phyloP scores from a whole-genome alignment of 2,113 vertebrate genomes.

The Caracal caracal region DNA sequence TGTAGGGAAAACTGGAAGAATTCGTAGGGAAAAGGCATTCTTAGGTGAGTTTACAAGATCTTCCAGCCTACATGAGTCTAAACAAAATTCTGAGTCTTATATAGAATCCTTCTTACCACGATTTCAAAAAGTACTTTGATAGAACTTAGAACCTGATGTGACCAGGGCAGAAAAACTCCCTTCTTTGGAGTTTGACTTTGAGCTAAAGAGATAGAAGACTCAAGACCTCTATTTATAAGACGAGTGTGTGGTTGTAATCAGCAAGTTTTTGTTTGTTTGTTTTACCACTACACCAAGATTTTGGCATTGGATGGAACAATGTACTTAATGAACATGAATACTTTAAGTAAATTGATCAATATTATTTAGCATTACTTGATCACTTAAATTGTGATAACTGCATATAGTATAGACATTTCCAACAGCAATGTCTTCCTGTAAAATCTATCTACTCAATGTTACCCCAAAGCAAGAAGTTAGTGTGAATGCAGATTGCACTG shows the following conservation, averaged over 20 bases:
- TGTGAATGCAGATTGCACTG: not conserved
- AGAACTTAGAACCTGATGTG: not conserved
- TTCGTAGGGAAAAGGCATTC: not conserved
- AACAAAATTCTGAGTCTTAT: not conserved
- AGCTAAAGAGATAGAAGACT: not conserved
- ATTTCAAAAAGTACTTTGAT: not conserved
- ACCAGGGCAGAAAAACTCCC: not conserved
- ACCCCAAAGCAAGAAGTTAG: not conserved
- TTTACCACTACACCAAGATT: not conserved
- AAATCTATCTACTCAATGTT: not conserved
- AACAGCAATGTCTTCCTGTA: not conserved
- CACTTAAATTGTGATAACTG: not conserved
- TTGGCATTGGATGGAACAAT: not conserved
- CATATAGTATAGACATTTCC: not conserved
- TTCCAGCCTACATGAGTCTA: not conserved
- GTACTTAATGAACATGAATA: not conserved
- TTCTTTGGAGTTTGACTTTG: not conserved
- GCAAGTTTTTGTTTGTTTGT: no score
- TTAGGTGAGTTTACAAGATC: not conserved
- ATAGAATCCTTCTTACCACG: not conserved
- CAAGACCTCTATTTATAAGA: not conserved
- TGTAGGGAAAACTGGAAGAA: not conserved
- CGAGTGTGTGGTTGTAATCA: not conserved
- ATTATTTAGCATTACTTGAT: not conserved
- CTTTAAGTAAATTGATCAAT: not conserved